These are phyloP conservation scores for Eupithecia subumbrata DNA, from an alignment of 2,888 invertebrate species.

Conservation along the genomic window DNA sequence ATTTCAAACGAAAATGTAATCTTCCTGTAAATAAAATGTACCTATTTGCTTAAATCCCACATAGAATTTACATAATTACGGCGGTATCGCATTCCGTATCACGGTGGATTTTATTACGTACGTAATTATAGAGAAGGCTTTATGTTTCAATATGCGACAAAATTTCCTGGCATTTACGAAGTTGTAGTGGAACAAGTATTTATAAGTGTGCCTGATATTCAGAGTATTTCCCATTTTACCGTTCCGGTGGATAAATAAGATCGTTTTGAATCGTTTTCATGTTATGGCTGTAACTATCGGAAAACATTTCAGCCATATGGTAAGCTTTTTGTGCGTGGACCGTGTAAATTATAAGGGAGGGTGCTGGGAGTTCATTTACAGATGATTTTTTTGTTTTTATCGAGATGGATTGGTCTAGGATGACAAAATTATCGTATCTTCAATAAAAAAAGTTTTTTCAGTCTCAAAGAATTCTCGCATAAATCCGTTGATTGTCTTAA, in stretches of 20 bases:
- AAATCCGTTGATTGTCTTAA: background rate
- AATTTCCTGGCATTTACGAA: conserved; percentile 32
- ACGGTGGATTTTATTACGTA: conserved; percentile 33
- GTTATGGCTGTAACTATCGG: conserved; percentile 37
- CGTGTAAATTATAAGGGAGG: conserved; percentile 12
- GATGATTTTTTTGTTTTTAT: background rate
- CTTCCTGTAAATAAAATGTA: conserved; percentile 11
- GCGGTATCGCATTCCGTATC: conserved; percentile 17
- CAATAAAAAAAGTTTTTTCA: background rate
- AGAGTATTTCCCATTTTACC: conserved; percentile 37
- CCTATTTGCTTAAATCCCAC: conserved; percentile 7
- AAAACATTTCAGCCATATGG: conserved; percentile 37
- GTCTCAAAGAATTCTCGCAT: background rate
- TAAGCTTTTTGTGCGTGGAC: conserved; percentile 25
- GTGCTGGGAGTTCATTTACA: background rate
- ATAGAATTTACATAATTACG: conserved; percentile 17
- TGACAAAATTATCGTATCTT: background rate
- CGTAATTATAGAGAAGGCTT: conserved; percentile 32
- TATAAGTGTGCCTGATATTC: conserved; percentile 40
- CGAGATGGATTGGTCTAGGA: background rate
- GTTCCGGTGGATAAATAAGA: conserved; percentile 38
- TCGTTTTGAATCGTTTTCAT: conserved; percentile 37
- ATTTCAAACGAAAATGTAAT: background rate
- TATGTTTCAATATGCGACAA: conserved; percentile 36
- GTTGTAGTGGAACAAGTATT: conserved; percentile 38